Evolutionary conservation across 1,140 invertebrate species (phyloP), one percentile per base, ranked within the genome.

Genomic region (Drosophila micromelanica): DNA sequence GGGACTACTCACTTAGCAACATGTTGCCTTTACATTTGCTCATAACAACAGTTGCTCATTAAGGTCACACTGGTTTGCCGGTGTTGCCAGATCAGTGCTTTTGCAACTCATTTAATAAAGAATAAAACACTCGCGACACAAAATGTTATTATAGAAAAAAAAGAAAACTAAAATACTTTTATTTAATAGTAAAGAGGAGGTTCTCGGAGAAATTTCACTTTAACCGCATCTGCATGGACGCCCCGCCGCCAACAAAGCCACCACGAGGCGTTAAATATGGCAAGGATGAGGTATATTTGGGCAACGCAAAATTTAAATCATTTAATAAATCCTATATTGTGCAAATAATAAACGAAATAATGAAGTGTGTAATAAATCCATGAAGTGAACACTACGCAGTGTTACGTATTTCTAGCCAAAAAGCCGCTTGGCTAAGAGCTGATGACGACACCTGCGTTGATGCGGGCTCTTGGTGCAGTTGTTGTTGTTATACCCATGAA

Each of bases 211-310:
- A 57, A 27, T 61, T 72, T 45, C 12, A 42, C n/a, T 64, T 78
- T 15, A 78, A 84, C 4, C 11, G 23, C 46, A 55, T 78, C 56
- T 72, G 57, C 54, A 89, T 89, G 84, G 84, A 89, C 54, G 62
- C 76, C 12, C 84, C 84, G 46, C 95, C 96, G 61, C 96, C 96
- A 32, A 94, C 95, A 38, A 97, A 97, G 92, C 96, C 96, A 86
- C 96, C 96, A 2, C 93, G 96, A 79, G 96, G 96, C 13, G 95
- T 96, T 43, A 97, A 97, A 93, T 94, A 95, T 80, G 94, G 95
- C 15, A 96, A 96, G 93, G 96, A 97, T 94, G 96, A 96, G 80
- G 96, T 96, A 94, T 93, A 77, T 69, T 68, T 42, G 30, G 55
- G 61, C 49, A 76, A 76, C 17, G 49, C 40, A 17, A 35, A 15